Base-by-base conservation (phyloP, 2,888 invertebrate species). In the Lithophane leautieri region DNA sequence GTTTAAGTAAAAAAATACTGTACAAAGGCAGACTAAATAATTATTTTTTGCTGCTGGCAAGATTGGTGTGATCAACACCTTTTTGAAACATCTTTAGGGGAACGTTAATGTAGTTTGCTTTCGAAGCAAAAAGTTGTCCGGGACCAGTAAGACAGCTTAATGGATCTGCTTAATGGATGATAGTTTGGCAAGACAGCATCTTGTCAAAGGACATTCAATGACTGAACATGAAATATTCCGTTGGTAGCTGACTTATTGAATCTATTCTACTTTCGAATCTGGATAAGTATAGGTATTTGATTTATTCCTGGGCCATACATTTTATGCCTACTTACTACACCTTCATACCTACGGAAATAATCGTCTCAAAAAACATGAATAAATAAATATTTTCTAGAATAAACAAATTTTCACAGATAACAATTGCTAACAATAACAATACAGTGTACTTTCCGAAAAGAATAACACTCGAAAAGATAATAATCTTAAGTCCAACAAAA, bases 401-500 rank as follows among this genome's bases (percentile, higher is more conserved):
- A 56, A 50, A 65, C 14, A 61, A 2, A 61, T 42, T 71, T 16
- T 44, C 16, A 34, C 14, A 16, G 47, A 70, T 69, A 62, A 42
- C 42, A 25, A 40, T 42, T 4, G 8, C 4, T 9, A 63, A 68
- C 52, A 79, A 80, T 44, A 73, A 73, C 62, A 77, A 9, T 42
- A 42, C 42, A 42, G 42, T 42, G 42, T 42, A 42, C 42, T 42
- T 42, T 42, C 42, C 1, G 42, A 42, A 34, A 75, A 80, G 9
- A 65, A 63, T 62, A 40, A 73, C 40, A 74, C 63, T 79, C 1
- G 7, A 68, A 63, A 58, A n/a, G 79, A 81, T 76, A 52, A 61
- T 34, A n/a, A 76, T 79, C 81, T 16, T 44, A 54, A 40, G 65
- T 70, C 42, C 70, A 73, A 75, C 58, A 76, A 72, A 83, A 83